Base-by-base conservation (phyloP, 2,113 vertebrate genomes). In the Petroica traversi region DNA sequence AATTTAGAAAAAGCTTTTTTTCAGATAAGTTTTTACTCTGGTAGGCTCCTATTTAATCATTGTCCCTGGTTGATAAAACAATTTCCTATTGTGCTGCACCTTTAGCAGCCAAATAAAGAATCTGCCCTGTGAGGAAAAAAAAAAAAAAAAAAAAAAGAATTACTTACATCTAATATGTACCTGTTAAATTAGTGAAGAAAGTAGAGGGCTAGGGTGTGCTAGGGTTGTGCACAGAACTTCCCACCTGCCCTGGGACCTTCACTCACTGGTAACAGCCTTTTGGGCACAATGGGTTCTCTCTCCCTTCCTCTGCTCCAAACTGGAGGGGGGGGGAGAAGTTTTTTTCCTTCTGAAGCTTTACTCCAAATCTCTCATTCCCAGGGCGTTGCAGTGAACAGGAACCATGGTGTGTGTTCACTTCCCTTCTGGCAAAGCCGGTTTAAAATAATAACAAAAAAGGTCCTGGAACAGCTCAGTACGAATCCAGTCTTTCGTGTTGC, bases 321-420 rank as follows among this genome's bases (percentile, higher is more conserved):
- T 22, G 17, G 12, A 18, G 25, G 9, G 12, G 9, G 4, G 6
- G 1, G 26, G 19, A 1, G 0, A 40, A 13, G 41, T 41, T 5
- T 48, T 89, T 92, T 83, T 29, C 15, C 19, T 46, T 74, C n/a
- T 40, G 43, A 76, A 77, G 63, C 25, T 58, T 38, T 45, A 14
- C 6, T 85, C n/a, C 25, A 26, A 88, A 92, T 86, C 34, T 57
- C 40, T 88, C 2, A 0, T 59, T 93, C 78, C 85, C 75, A 77
- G 54, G 16, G 73, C 19, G 9, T 19, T 96, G 14, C 63, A 81
- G 55, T 4, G 3, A 90, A 90, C 92, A 95, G 93, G 89, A 97
- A 96, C 88, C 33, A 52, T 48, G 41, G 15, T 8, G 46, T 72
- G 71, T 6, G n/a, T 66, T 95, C 88, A 95, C 45, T 96, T 96